Evolutionary conservation across 2,888 invertebrate species (phyloP).

Genomic region (Seira sanloemensis): DNA sequence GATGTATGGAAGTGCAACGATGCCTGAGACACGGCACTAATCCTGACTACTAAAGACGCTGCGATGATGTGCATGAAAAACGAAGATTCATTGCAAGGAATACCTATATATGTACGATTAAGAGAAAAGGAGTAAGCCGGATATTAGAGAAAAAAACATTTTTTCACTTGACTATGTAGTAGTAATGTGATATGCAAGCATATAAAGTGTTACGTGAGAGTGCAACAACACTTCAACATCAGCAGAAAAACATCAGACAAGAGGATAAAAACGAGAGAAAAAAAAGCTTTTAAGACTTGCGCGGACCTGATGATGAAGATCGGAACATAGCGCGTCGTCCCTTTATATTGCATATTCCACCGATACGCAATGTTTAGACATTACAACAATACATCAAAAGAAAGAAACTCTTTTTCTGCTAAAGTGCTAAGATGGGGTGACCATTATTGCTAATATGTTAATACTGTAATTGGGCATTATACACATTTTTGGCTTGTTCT

Average conservation of each 20-base stretch:
- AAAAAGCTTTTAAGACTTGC: slow-evolving; percentile 8
- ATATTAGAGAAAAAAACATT: not conserved
- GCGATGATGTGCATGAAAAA: slow-evolving; percentile 38
- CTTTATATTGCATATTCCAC: not conserved
- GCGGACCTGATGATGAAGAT: not conserved
- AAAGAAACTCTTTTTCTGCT: slow-evolving; percentile 22
- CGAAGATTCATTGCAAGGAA: slow-evolving; percentile 11
- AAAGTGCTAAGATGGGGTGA: slow-evolving; percentile 49
- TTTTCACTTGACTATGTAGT: slow-evolving; percentile 1
- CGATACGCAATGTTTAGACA: slow-evolving; percentile 9
- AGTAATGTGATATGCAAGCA: slow-evolving; percentile 34
- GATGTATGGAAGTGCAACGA: not conserved
- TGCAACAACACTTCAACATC: not conserved
- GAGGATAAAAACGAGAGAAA: slow-evolving; percentile 14
- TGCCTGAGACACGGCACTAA: not conserved
- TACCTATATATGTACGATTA: not conserved
- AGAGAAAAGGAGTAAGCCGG: slow-evolving; percentile 18
- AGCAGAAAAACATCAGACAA: slow-evolving; percentile 21
- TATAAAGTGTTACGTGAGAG: slow-evolving; percentile 57
- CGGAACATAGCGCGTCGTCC: not conserved
- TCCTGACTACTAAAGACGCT: not conserved
- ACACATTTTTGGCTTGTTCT: slow-evolving; percentile 45
- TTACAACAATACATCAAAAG: slow-evolving; percentile 35
- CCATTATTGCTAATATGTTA: slow-evolving; percentile 38
- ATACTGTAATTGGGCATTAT: slow-evolving; percentile 60